Conservation (phyloP, 1,140 invertebrate genomes). For the Fopius arisanus region DNA sequence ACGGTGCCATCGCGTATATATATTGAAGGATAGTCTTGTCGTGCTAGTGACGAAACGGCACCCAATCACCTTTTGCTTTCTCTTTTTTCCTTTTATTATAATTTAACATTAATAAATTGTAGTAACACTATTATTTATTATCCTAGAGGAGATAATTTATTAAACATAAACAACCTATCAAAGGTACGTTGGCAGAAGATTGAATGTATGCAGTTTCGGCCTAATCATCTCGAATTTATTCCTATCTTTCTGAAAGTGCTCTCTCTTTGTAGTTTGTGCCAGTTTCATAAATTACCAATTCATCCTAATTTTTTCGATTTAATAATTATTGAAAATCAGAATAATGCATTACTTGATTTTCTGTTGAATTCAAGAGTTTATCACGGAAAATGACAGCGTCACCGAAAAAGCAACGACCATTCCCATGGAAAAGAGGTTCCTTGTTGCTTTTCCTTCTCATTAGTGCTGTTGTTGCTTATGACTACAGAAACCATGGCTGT, state of each 20-base stretch:
- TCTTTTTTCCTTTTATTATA: conserved; percentile 12
- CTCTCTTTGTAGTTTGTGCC: neutral
- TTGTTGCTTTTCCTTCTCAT: conserved; percentile 54
- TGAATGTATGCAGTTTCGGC: too few relatives aligned
- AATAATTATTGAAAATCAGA: neutral
- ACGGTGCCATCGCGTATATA: neutral
- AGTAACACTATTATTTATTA: too few relatives aligned
- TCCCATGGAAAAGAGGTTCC: conserved; percentile 57
- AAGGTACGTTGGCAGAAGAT: too few relatives aligned
- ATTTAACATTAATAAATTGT: neutral
- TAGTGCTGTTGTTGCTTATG: conserved; percentile 51
- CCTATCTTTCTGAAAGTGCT: neutral
- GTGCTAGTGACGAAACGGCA: conserved; percentile 25
- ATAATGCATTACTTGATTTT: neutral
- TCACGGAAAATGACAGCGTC: conserved; percentile 58
- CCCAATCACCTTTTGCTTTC: neutral
- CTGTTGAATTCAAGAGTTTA: conserved; percentile 42
- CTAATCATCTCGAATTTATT: too few relatives aligned
- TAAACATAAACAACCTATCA: too few relatives aligned
- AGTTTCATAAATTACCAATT: neutral
- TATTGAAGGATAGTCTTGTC: neutral
- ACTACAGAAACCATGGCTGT: conserved; percentile 56
- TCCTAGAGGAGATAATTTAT: too few relatives aligned
- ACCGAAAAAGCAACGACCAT: conserved; percentile 42
- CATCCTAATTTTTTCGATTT: neutral